These are phyloP conservation scores for Cynocephalus volans DNA, from an alignment of 2,113 vertebrate species.

Conservation along the genomic window DNA sequence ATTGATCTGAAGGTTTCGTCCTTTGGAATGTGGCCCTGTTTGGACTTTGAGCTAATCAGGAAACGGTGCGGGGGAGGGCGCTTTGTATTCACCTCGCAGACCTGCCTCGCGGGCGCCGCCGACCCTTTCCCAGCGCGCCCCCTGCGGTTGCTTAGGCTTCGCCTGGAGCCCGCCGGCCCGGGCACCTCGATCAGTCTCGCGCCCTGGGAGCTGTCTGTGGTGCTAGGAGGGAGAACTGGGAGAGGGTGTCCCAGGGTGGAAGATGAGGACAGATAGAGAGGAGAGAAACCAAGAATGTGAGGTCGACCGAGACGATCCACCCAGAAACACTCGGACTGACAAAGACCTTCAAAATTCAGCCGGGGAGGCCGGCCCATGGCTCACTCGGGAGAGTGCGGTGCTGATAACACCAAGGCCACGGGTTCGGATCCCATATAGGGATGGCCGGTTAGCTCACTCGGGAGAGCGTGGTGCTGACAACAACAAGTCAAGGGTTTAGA, in stretches of 20 bases:
- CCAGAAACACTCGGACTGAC: neutral
- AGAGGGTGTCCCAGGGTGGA: neutral
- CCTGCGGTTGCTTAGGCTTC: neutral
- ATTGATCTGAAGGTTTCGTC: constrained; percentile 81
- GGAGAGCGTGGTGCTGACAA: too few relatives aligned
- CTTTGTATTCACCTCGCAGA: constrained; percentile 48
- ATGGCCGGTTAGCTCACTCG: too few relatives aligned
- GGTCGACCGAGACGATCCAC: neutral
- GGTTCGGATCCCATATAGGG: too few relatives aligned
- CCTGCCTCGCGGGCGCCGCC: neutral
- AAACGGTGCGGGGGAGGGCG: constrained; percentile 16
- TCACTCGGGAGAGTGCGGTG: too few relatives aligned
- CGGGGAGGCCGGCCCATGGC: too few relatives aligned
- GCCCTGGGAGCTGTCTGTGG: constrained; percentile 86
- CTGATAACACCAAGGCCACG: too few relatives aligned
- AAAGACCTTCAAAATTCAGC: constrained; percentile 42
- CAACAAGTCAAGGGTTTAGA: too few relatives aligned
- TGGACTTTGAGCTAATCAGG: constrained; percentile 71
- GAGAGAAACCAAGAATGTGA: constrained; percentile 1
- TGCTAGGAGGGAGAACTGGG: constrained; percentile 59
- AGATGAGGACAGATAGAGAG: neutral
- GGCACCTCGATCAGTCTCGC: fast-evolving
- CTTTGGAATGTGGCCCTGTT: constrained; percentile 79
- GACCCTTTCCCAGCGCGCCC: constrained; percentile 17
- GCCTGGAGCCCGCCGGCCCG: fast-evolving